Conservation (phyloP, 2,888 invertebrate species). For the Aphrophora alni region DNA sequence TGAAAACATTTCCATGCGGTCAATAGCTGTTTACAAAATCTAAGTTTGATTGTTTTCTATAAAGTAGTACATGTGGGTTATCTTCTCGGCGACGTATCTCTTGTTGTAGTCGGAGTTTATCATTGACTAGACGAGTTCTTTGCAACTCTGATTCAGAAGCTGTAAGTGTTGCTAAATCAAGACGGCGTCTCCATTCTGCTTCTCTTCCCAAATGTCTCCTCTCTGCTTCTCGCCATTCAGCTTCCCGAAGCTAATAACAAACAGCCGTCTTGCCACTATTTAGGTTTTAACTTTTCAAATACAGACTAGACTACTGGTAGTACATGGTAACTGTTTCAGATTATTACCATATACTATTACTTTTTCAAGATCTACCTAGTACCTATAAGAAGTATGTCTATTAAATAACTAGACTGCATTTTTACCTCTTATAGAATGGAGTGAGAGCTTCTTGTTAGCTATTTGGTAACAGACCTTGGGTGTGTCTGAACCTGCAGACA, state of each 20-base stretch:
- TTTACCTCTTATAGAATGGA: too few relatives aligned
- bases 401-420: too few relatives aligned
- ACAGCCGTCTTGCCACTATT: constrained; percentile 10
- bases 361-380: too few relatives aligned
- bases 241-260: constrained; percentile 38
- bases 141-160: constrained; percentile 77
- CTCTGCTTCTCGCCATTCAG: constrained; percentile 51
- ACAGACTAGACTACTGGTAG: background rate
- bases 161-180: constrained; percentile 75
- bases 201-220: constrained; percentile 54
- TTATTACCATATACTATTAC: too few relatives aligned
- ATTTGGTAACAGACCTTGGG: too few relatives aligned
- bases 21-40: constrained; percentile 4
- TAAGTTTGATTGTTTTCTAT: background rate
- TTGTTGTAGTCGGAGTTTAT: constrained; percentile 70
- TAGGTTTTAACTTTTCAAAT: background rate
- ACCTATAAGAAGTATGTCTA: too few relatives aligned
- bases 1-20: background rate
- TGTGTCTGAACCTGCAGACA: too few relatives aligned
- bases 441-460: too few relatives aligned
- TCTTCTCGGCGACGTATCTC: constrained; percentile 59
- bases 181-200: constrained; percentile 53
- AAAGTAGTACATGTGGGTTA: constrained; percentile 10
- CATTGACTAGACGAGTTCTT: constrained; percentile 74
- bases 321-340: too few relatives aligned